These are phyloP conservation scores for Pseudorectes ferrugineus DNA, from an alignment of 2,113 vertebrate genomes.

Conservation along the genomic window DNA sequence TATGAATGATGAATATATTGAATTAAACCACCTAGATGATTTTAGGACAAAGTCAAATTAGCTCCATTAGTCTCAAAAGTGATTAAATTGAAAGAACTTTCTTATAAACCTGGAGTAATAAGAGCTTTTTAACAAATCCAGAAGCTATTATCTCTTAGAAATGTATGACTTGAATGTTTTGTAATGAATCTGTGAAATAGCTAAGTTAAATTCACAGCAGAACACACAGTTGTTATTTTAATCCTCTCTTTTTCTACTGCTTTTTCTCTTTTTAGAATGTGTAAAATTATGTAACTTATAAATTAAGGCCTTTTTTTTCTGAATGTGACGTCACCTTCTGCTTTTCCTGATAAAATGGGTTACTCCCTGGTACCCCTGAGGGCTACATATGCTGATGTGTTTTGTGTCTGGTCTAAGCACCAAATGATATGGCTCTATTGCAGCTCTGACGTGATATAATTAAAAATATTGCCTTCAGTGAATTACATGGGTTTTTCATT, in stretches of 20 bases:
- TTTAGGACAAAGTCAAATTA: conserved; percentile 7
- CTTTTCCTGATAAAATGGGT: not conserved
- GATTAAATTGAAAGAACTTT: not conserved
- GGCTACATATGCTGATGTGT: not conserved
- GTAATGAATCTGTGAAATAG: not conserved
- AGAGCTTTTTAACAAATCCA: not conserved
- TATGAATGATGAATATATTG: not conserved
- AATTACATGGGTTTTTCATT: not conserved
- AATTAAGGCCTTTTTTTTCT: not conserved
- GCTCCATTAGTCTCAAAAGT: not conserved
- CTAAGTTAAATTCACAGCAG: not conserved
- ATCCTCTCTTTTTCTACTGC: not conserved
- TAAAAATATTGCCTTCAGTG: not conserved
- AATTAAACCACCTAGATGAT: conserved; percentile 6
- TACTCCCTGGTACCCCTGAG: not conserved
- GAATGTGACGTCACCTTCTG: not conserved
- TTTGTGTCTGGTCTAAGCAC: not conserved
- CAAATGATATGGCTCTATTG: not conserved
- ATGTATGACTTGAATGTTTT: not conserved
- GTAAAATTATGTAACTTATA: not conserved
- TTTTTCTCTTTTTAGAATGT: not conserved
- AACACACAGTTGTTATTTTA: not conserved
- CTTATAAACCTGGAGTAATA: not conserved
- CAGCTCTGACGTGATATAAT: not conserved
- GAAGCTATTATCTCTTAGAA: not conserved